Conservation (phyloP, 1,140 invertebrate species). For the Saccostrea echinata region DNA sequence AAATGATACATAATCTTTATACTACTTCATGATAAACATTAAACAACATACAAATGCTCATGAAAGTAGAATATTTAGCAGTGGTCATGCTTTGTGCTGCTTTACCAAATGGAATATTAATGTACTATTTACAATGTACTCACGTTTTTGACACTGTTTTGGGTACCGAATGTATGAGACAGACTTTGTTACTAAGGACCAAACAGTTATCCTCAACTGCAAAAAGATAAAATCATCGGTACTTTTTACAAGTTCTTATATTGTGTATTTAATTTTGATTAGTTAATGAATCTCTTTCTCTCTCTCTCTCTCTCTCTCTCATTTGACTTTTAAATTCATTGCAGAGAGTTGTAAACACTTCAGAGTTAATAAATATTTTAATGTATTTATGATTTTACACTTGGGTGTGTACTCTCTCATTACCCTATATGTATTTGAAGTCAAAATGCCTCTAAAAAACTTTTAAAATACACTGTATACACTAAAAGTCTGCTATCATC, state of each 20-base stretch:
- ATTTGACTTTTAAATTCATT: not conserved
- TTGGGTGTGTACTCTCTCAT: too few species aligned
- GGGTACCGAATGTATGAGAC: constrained; percentile 81
- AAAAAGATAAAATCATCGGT: constrained; percentile 27
- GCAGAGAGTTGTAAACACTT: too few species aligned
- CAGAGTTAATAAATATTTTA: too few species aligned
- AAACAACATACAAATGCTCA: not conserved
- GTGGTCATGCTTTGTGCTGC: not conserved
- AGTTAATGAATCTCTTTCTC: not conserved
- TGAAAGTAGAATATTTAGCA: not conserved
- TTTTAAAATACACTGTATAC: too few species aligned
- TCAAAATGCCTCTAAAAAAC: too few species aligned
- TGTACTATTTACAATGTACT: not conserved
- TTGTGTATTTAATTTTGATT: not conserved
- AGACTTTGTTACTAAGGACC: constrained; percentile 81
- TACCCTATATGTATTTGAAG: too few species aligned
- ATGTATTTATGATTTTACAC: too few species aligned
- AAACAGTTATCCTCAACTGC: constrained; percentile 81
- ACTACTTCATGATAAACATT: not conserved
- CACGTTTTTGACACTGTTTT: constrained; percentile 79
- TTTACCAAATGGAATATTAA: not conserved
- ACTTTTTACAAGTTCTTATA: too few species aligned
- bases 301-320: not conserved
- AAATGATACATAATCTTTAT: not conserved
- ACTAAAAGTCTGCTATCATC: too few species aligned